Conservation (phyloP, 2,797 vertebrate species). For the Enteromius anoplus region DNA sequence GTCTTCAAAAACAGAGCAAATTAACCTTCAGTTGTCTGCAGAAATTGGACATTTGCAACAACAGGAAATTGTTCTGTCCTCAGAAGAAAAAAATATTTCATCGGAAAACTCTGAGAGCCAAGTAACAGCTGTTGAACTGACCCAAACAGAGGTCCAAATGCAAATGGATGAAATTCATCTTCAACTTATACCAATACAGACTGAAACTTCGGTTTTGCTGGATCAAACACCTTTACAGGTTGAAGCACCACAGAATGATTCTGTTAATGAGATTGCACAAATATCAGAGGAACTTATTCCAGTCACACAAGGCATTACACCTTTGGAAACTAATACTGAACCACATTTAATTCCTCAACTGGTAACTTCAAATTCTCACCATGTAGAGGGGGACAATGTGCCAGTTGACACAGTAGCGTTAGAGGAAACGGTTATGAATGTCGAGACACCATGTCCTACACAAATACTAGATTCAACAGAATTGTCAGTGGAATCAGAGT, state of each 20-base stretch:
- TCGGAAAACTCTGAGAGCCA: constrained; percentile 29
- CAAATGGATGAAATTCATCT: constrained; percentile 63
- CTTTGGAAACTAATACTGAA: constrained; percentile 21
- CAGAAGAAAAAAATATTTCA: constrained; percentile 28
- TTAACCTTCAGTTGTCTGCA: background rate
- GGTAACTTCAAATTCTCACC: constrained; percentile 13
- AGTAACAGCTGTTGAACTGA: constrained; percentile 26
- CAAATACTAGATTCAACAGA: constrained; percentile 3
- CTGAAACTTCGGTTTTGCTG: constrained; percentile 54
- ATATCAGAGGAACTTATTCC: constrained; percentile 31
- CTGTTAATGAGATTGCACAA: constrained; percentile 1
- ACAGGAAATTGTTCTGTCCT: constrained; percentile 20
- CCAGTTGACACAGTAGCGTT: background rate
- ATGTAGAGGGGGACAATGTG: constrained; percentile 5
- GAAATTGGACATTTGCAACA: constrained; percentile 49
- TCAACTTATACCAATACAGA: constrained; percentile 63
- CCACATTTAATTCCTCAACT: constrained; percentile 14
- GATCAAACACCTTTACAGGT: constrained; percentile 42
- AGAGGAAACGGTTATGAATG: background rate
- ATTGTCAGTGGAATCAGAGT: constrained; percentile 37
- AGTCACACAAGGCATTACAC: background rate
- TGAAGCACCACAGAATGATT: constrained; percentile 20
- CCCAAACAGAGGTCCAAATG: constrained; percentile 24
- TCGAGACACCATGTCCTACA: background rate
- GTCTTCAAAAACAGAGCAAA: constrained; percentile 13